These are phyloP conservation scores for Girardinichthys multiradiatus DNA, from an alignment of 2,113 vertebrate genomes.

Conservation along the genomic window DNA sequence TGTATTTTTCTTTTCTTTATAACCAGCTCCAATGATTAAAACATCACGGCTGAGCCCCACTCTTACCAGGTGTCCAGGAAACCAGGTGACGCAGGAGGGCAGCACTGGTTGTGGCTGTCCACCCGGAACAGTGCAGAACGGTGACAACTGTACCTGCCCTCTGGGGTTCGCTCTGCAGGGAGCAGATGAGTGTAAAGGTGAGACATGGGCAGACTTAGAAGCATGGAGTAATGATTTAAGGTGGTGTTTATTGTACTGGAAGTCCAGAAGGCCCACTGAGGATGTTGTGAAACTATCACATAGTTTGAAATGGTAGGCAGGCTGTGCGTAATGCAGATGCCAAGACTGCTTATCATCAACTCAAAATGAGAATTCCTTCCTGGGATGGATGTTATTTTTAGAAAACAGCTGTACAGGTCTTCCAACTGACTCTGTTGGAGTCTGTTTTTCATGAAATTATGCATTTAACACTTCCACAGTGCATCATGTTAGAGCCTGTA, in stretches of 20 bases:
- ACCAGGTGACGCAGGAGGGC: conserved; percentile 48
- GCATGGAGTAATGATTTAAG: not conserved
- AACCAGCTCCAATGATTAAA: conserved; percentile 20
- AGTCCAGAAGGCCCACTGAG: not conserved
- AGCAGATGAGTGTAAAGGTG: conserved; percentile 65
- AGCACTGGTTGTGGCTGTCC: conserved; percentile 59
- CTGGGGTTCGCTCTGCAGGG: conserved; percentile 57
- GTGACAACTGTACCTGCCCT: conserved; percentile 62
- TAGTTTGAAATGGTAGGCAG: not conserved
- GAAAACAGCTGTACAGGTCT: not conserved
- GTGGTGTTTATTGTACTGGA: not conserved
- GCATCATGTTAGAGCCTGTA: not conserved
- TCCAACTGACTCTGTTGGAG: not conserved
- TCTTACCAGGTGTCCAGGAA: conserved; percentile 46
- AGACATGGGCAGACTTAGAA: not conserved
- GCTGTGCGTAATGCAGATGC: not conserved
- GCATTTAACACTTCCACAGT: not conserved
- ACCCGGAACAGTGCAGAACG: conserved; percentile 37
- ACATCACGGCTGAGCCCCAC: conserved; percentile 15
- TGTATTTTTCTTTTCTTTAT: not conserved
- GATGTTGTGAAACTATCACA: not conserved
- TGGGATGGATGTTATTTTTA: not conserved
- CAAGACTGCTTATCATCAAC: not conserved
- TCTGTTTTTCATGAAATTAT: not conserved
- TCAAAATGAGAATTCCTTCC: not conserved